A percentile compares a stretch with the other conserved stretches of the same genome.
Evolutionary conservation across 1,140 invertebrate species (phyloP).

Genomic region (Bombus breviceps): DNA sequence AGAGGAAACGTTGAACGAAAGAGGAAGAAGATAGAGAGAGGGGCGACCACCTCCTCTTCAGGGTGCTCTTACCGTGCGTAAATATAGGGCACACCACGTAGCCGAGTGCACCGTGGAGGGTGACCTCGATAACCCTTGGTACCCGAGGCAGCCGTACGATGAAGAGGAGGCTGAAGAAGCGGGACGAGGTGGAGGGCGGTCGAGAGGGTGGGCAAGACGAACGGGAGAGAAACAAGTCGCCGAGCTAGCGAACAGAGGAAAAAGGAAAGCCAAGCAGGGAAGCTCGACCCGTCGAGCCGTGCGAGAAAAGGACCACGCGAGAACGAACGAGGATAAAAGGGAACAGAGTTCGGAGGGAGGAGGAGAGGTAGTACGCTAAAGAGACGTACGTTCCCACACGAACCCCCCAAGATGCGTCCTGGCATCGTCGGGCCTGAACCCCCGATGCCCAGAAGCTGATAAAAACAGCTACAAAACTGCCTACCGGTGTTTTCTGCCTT

Average conservation of each 20-base stretch:
- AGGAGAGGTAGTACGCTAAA: slow-evolving; percentile 74
- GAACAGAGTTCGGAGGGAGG: slow-evolving; percentile 11
- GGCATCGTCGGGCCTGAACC: slow-evolving; percentile 74
- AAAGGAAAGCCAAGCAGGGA: slow-evolving; percentile 49
- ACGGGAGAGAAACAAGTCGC: slow-evolving; percentile 50
- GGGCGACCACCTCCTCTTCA: slow-evolving; percentile 63
- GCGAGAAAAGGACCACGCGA: slow-evolving; percentile 44
- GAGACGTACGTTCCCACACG: slow-evolving; percentile 82
- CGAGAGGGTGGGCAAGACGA: slow-evolving; percentile 21
- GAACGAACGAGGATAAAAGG: slow-evolving; percentile 56
- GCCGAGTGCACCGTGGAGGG: slow-evolving; percentile 72
- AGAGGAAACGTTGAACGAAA: slow-evolving; percentile 8
- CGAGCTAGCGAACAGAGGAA: slow-evolving; percentile 49
- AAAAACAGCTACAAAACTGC: slow-evolving; percentile 83
- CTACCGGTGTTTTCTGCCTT: slow-evolving; percentile 82
- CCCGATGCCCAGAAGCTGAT: slow-evolving; percentile 82
- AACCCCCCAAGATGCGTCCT: slow-evolving; percentile 82
- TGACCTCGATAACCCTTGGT: slow-evolving; percentile 74
- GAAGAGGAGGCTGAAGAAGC: slow-evolving; percentile 55
- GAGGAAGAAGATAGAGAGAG: slow-evolving; percentile 24
- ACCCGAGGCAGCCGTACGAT: slow-evolving; percentile 64
- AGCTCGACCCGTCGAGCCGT: slow-evolving; percentile 24
- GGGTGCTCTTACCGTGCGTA: slow-evolving; percentile 76
- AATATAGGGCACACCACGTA: slow-evolving; percentile 77
- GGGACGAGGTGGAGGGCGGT: slow-evolving; percentile 7